Evolutionary conservation across 2,113 vertebrate genomes (phyloP).

Genomic region (Pomatorhinus ruficollis): DNA sequence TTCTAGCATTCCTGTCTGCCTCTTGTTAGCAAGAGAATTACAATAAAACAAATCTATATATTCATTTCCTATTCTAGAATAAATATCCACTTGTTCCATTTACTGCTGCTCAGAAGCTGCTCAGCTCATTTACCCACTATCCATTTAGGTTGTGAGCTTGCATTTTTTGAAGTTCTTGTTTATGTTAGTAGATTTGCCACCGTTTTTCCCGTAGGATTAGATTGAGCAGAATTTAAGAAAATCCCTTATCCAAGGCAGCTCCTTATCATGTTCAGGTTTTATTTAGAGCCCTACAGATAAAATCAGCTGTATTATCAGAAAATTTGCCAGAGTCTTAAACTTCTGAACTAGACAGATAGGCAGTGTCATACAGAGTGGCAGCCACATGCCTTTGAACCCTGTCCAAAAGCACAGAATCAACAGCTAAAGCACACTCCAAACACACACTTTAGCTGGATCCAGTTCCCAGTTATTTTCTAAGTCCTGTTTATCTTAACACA

Average conservation of each 20-base stretch:
- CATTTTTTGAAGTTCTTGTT: background rate
- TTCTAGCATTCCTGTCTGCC: background rate
- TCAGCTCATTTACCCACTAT: background rate
- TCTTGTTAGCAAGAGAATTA: background rate
- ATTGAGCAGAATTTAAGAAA: background rate
- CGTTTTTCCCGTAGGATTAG: background rate
- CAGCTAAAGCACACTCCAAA: background rate
- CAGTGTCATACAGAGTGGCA: background rate
- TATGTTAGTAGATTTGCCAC: background rate
- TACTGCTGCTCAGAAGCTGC: background rate
- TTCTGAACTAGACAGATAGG: background rate
- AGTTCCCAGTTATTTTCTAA: background rate
- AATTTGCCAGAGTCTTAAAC: background rate
- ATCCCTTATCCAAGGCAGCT: background rate
- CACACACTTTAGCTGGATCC: background rate
- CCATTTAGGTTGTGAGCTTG: background rate
- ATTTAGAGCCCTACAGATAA: background rate
- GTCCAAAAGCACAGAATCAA: background rate
- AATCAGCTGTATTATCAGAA: slow-evolving; percentile 3
- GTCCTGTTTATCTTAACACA: background rate
- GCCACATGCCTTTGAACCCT: background rate
- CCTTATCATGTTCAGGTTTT: background rate
- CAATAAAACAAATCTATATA: background rate
- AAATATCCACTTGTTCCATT: background rate
- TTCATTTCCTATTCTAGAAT: background rate